phyloP scores from a whole-genome alignment of 2,797 vertebrate genomes.

The Parauchenoglanis punctatus region DNA sequence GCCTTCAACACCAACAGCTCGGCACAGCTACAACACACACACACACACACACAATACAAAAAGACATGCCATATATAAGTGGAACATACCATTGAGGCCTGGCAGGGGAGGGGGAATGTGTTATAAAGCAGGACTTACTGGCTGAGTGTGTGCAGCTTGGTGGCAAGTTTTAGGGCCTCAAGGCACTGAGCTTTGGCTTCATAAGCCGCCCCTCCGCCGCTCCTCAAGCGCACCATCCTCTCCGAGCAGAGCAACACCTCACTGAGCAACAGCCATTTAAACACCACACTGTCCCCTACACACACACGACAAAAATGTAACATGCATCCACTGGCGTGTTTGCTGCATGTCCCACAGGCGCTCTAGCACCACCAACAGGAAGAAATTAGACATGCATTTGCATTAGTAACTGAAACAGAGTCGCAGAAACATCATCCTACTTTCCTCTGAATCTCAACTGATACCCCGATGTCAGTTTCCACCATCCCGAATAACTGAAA shows the following conservation, averaged over 20 bases:
- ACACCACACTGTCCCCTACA: conserved; percentile 83
- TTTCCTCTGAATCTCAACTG: neutral
- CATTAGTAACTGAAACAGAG: neutral
- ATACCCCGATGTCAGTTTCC: neutral
- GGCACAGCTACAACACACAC: conserved; percentile 74
- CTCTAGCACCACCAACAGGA: neutral
- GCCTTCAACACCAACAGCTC: conserved; percentile 87
- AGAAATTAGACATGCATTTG: neutral
- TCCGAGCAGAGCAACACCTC: conserved; percentile 83
- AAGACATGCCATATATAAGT: neutral
- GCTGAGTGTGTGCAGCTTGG: conserved; percentile 82
- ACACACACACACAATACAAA: neutral
- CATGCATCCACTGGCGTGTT: neutral
- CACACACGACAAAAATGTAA: neutral
- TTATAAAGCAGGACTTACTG: conserved; percentile 71
- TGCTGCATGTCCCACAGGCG: neutral
- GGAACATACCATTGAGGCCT: neutral
- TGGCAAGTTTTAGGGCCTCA: conserved; percentile 87
- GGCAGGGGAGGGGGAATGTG: neutral
- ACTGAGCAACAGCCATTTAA: conserved; percentile 90
- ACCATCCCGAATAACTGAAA: neutral
- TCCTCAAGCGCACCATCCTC: conserved; percentile 77
- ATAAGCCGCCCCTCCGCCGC: conserved; percentile 76
- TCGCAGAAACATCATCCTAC: neutral
- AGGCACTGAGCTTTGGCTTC: conserved; percentile 89